Evolutionary conservation across 2,888 invertebrate genomes (phyloP).

Genomic region (Leptinotarsa peninsularis): DNA sequence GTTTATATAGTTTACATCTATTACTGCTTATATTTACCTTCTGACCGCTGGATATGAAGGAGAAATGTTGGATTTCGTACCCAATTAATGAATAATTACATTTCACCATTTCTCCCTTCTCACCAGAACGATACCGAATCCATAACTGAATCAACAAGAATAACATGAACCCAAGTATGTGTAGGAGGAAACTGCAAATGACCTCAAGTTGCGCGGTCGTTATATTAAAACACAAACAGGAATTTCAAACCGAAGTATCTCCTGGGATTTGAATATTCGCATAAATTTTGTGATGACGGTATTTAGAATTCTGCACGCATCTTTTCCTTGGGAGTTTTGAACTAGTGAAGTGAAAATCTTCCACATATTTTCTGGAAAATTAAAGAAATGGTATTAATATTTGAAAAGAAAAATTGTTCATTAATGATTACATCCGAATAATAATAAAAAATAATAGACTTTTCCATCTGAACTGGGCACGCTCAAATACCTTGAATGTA

Average conservation of each 20-base stretch:
- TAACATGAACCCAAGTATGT: not conserved
- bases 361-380: not conserved
- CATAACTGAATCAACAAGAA: not conserved
- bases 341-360: not conserved
- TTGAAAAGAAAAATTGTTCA: no score
- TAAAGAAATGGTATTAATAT: no score
- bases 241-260: constrained; percentile 11
- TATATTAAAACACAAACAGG: constrained; percentile 20
- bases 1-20: no score
- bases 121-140: not conserved
- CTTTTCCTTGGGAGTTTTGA: not conserved
- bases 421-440: no score
- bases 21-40: no score
- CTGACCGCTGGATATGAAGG: no score
- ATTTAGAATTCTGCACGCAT: not conserved
- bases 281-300: constrained; percentile 23
- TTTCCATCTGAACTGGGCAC: no score
- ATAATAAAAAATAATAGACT: no score
- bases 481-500: no score
- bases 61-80: no score
- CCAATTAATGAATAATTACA: no score
- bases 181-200: constrained; percentile 2
- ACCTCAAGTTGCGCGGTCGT: constrained; percentile 4
- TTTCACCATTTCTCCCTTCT: no score
- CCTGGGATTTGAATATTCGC: constrained; percentile 24